Conservation (phyloP, 2,113 vertebrate species). For the Aptenodytes patagonicus region DNA sequence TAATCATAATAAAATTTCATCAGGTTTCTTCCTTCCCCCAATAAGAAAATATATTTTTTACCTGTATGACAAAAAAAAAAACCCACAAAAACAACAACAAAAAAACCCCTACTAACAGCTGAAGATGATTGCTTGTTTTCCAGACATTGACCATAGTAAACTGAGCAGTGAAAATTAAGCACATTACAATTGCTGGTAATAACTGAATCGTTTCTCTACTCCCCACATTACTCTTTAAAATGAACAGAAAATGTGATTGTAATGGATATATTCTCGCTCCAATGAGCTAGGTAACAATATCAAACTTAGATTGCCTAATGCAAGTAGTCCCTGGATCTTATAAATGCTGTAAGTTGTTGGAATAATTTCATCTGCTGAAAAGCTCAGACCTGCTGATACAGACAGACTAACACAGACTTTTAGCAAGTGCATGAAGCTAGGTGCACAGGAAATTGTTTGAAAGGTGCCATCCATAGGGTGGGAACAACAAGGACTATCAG, state of each 20-base stretch:
- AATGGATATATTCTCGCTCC: slow-evolving; percentile 19
- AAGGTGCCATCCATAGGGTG: rapidly evolving
- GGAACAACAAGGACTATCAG: not conserved
- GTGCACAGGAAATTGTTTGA: not conserved
- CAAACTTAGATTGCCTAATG: not conserved
- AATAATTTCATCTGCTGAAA: not conserved
- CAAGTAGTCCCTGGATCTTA: not conserved
- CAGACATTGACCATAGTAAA: slow-evolving; percentile 7
- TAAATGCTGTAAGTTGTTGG: not conserved
- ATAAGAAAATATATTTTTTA: not conserved
- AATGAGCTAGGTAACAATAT: not conserved
- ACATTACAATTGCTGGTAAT: not conserved
- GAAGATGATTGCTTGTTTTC: slow-evolving; percentile 15
- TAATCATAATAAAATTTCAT: not conserved
- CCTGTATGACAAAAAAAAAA: not conserved
- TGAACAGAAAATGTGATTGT: slow-evolving; percentile 18
- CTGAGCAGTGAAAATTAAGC: slow-evolving; percentile 29
- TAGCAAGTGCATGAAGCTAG: not conserved
- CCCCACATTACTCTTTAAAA: not conserved
- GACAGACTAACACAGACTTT: not conserved
- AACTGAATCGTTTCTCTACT: not conserved
- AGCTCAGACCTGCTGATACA: not conserved
- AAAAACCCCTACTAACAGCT: not conserved
- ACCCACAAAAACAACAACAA: not conserved
- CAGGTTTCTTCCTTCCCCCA: not conserved